Percentiles rank a stretch among this genome's conserved stretches.
These are phyloP conservation scores for Pantherophis guttatus DNA, from an alignment of 2,113 vertebrate genomes.

Conservation along the genomic window DNA sequence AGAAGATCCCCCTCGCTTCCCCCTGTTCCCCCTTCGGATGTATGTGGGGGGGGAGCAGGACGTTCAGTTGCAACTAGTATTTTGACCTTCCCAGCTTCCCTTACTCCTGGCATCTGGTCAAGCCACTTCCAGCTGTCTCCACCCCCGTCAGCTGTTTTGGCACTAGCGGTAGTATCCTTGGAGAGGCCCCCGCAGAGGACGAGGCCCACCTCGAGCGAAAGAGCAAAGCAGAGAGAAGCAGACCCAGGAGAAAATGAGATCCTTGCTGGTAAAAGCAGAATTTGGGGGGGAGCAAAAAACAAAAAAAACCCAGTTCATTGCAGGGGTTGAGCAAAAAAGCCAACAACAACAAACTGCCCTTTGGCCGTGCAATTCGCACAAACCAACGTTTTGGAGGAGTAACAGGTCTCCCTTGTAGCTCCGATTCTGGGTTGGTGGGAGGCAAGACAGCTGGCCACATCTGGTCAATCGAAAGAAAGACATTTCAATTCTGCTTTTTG, in stretches of 20 bases:
- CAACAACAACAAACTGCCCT: neutral
- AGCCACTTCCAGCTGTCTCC: neutral
- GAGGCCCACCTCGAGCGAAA: neutral
- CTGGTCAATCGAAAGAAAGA: neutral
- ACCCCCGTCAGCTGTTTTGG: neutral
- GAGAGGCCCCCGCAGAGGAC: conserved; percentile 30
- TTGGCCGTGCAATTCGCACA: neutral
- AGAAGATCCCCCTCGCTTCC: neutral
- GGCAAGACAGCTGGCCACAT: neutral
- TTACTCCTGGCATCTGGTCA: conserved; percentile 66
- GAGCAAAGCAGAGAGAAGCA: conserved; percentile 25
- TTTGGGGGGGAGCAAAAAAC: too few relatives aligned
- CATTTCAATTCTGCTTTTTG: neutral
- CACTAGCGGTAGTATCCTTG: conserved; percentile 49
- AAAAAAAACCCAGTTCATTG: neutral
- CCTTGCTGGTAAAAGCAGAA: conserved; percentile 61
- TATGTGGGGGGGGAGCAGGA: fast-evolving
- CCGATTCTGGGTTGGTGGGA: neutral
- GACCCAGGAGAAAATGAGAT: conserved; percentile 49
- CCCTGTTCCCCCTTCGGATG: fast-evolving
- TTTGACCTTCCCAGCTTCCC: conserved; percentile 57
- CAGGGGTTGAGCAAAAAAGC: neutral
- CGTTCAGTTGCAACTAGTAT: neutral
- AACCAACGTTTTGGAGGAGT: neutral
- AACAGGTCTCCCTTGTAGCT: too few relatives aligned